Base-by-base conservation (phyloP, 2,113 vertebrate genomes). In the Puffinus mauretanicus region DNA sequence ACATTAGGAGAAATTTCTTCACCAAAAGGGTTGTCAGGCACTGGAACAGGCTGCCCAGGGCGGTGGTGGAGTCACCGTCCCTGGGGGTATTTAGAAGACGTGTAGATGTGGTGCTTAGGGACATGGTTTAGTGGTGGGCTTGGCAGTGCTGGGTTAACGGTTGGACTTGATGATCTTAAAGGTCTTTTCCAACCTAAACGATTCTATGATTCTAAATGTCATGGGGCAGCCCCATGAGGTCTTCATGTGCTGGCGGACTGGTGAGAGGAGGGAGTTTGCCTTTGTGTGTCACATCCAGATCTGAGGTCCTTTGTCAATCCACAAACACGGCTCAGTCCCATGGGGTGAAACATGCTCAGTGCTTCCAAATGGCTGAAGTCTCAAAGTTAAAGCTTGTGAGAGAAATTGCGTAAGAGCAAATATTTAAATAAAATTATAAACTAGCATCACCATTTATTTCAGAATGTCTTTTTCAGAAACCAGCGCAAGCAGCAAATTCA, bases 211-310 rank as follows among this genome's bases (percentile, higher is more conserved):
- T 60, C 57, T 24, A 19, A 42, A 44, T 15, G 46, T 2, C 65
- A 5, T 5, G 3, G 3, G 21, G 36, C 51, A 79, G 32, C 44
- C 6, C 52, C 7, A 0, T 5, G 12, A 44, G n/a, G 5, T 26
- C 38, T 57, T 52, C 4, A 0, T 4, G 18, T 24, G 30, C 49
- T 73, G 52, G 36, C 14, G 3, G 57, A 21, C 32, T 30, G 19
- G 14, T 21, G 30, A 60, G 42, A 18, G 32, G 36, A 46, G 6
- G 24, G 20, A 32, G 36, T 62, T 76, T 58, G 42, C 30, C 19
- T 38, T 24, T 19, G 47, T 30, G 58, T 21, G 38, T 55, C 58
- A 60, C 81, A 40, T n/a, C 36, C 64, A 83, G 60, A 30, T 64
- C 49, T 5, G 13, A 30, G 44, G 19, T 47, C 44, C 38, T 84